phyloP scores from a whole-genome alignment of 2,113 vertebrate genomes.

The Toxotes chatareus region DNA sequence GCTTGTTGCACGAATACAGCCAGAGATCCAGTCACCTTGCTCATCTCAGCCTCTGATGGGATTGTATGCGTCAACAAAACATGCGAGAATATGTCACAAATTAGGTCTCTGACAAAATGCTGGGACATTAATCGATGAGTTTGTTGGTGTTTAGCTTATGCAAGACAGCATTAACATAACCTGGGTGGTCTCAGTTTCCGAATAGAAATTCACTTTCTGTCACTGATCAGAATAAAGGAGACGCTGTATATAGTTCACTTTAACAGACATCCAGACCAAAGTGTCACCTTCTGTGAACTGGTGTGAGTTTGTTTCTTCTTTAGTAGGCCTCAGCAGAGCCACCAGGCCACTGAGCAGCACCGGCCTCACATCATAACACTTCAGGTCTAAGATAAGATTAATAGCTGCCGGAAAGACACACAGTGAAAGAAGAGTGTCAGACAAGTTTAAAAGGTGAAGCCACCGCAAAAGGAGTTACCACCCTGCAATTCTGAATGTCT shows the following conservation, averaged over 20 bases:
- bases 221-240: background rate
- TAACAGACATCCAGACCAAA: background rate
- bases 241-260: background rate
- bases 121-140: background rate
- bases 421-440: background rate
- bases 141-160: background rate
- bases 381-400: constrained; percentile 84
- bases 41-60: constrained; percentile 49
- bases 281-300: constrained; percentile 60
- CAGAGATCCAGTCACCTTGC: constrained; percentile 62
- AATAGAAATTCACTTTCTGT: background rate
- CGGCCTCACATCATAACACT: constrained; percentile 73
- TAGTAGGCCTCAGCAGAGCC: constrained; percentile 78
- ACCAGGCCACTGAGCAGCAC: constrained; percentile 84
- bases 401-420: constrained; percentile 74
- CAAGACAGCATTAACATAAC: background rate
- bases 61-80: background rate
- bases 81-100: background rate
- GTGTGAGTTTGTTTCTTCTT: constrained; percentile 41
- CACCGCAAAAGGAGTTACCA: background rate
- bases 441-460: background rate
- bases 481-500: too few species aligned
- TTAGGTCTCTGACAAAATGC: background rate
- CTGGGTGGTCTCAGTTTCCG: background rate
- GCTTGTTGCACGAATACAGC: constrained; percentile 86